A percentile compares a stretch with the other conserved stretches of the same genome.
Conservation (phyloP, 2,797 vertebrate genomes). For the Enteromius mattozi region DNA sequence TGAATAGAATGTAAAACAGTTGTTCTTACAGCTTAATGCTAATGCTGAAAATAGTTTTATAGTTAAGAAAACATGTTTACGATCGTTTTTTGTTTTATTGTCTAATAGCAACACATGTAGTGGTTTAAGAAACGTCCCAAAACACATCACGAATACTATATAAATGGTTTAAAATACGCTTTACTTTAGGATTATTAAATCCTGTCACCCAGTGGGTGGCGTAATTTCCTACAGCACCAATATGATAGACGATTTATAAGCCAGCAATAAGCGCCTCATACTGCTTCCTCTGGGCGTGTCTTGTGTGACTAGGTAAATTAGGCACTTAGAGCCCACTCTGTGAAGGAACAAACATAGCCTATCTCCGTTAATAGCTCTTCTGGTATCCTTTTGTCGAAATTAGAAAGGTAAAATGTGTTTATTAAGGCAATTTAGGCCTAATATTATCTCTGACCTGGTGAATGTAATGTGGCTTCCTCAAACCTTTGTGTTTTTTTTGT, state of each 20-base stretch:
- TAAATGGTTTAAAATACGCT: neutral
- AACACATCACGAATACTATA: neutral
- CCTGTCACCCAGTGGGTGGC: slow-evolving; percentile 62
- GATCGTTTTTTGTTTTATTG: neutral
- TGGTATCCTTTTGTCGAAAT: neutral
- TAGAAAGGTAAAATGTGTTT: neutral
- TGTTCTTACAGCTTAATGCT: neutral
- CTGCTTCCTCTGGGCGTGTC: slow-evolving; percentile 11
- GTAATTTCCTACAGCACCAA: slow-evolving; percentile 52
- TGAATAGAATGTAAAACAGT: neutral
- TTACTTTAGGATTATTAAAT: slow-evolving; percentile 8
- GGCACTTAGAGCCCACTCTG: slow-evolving; percentile 65
- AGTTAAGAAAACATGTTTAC: neutral
- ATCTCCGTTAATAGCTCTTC: neutral
- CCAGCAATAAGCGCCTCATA: slow-evolving; percentile 55
- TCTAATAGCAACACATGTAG: neutral
- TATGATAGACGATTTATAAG: slow-evolving; percentile 25
- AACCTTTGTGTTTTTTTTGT: neutral
- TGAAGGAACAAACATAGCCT: slow-evolving; percentile 21
- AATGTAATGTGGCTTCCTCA: neutral
- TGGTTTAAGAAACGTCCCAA: neutral
- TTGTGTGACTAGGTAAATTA: slow-evolving; percentile 68
- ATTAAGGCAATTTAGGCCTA: neutral
- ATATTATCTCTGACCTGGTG: neutral
- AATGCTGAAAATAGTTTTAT: neutral